A percentile compares a stretch with the other conserved stretches of the same genome.
Evolutionary conservation across 1,140 invertebrate species (phyloP).

Genomic region (Drosophila carrolli): DNA sequence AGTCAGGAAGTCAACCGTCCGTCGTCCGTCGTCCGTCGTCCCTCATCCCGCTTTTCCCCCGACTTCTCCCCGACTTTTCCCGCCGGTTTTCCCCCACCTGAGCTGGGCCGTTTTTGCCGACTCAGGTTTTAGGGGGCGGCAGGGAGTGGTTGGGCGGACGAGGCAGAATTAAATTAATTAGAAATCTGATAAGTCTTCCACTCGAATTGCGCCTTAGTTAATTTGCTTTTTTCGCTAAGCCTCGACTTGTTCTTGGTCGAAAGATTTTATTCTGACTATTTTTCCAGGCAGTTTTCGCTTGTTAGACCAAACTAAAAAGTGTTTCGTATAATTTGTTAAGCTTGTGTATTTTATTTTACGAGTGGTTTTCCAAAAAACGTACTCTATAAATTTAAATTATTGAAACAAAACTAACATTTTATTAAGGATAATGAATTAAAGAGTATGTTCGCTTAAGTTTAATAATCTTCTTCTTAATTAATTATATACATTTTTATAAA

Average conservation of each 20-base stretch:
- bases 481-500: no score
- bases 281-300: background rate
- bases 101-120: conserved; percentile 60
- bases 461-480: no score
- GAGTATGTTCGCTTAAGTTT: no score
- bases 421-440: no score
- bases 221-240: conserved; percentile 54
- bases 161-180: conserved; percentile 81
- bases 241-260: conserved; percentile 11
- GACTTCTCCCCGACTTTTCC: background rate
- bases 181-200: conserved; percentile 77
- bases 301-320: background rate
- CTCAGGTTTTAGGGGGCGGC: conserved; percentile 42
- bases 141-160: conserved; percentile 40
- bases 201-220: conserved; percentile 79
- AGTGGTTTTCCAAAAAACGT: background rate
- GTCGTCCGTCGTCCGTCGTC: conserved; percentile 38
- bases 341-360: background rate
- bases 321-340: background rate
- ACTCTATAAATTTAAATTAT: no score
- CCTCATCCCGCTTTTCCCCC: conserved; percentile 7
- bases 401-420: no score
- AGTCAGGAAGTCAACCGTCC: conserved; percentile 76
- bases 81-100: conserved; percentile 1
- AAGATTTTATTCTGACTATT: conserved; percentile 4